A percentile compares a stretch with the other conserved stretches of the same genome.
Conservation (phyloP, 2,888 invertebrate genomes). For the Megastigmus dorsalis region DNA sequence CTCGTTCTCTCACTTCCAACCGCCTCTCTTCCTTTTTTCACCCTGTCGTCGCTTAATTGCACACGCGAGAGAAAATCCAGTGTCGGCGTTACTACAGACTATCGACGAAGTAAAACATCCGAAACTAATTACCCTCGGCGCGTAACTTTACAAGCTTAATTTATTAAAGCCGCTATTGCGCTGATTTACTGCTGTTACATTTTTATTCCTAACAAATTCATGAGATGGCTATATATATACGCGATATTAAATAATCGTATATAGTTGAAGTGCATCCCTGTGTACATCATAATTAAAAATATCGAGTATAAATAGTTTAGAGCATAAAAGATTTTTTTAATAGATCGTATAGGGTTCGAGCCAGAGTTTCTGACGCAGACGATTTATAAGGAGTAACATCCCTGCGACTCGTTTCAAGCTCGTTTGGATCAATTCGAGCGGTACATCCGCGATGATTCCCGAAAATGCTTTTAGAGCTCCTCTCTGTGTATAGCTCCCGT, state of each 20-base stretch:
- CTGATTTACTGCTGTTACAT: no score
- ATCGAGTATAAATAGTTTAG: no score
- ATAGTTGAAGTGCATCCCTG: no score
- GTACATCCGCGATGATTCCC: conserved; percentile 2
- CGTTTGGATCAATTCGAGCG: conserved; percentile 40
- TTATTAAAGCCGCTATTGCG: no score
- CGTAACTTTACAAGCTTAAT: neutral
- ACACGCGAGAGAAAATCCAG: neutral
- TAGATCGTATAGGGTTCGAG: no score
- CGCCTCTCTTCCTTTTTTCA: neutral
- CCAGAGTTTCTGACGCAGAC: no score
- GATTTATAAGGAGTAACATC: no score
- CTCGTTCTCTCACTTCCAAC: conserved; percentile 9
- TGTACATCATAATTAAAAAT: no score
- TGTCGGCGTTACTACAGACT: neutral
- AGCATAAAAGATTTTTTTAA: no score
- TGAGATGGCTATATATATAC: no score
- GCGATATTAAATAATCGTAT: no score
- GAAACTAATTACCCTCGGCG: conserved; percentile 11
- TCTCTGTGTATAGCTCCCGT: neutral
- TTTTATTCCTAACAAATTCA: no score
- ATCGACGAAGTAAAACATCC: conserved; percentile 1
- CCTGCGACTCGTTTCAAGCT: conserved; percentile 21
- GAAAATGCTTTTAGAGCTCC: conserved; percentile 30
- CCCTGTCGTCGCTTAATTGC: conserved; percentile 24